Percentiles rank a stretch among this genome's conserved stretches.
These are phyloP conservation scores for Pocillopora grandis DNA, from an alignment of 92 coral and sea anemone species.

Conservation along the genomic window DNA sequence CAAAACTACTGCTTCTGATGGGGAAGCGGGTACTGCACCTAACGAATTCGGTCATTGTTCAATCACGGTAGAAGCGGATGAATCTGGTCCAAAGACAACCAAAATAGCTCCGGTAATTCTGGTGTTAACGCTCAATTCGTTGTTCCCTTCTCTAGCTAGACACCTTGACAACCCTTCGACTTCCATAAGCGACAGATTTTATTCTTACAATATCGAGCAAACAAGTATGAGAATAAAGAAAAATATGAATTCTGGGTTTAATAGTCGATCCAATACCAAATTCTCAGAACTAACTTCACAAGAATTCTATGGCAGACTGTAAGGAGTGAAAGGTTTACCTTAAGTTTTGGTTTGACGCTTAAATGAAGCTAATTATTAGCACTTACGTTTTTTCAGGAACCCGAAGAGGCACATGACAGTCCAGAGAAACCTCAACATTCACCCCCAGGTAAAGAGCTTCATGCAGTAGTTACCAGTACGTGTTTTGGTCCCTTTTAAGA, in stretches of 20 bases:
- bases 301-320: too few relatives aligned
- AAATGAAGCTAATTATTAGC: not conserved
- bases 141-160: not conserved
- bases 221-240: too few relatives aligned
- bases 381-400: slow-evolving; percentile 1
- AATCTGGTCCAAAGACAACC: not conserved
- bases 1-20: not conserved
- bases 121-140: not conserved
- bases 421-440: not conserved
- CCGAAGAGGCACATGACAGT: not conserved
- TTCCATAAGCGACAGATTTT: too few relatives aligned
- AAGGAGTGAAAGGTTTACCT: too few relatives aligned
- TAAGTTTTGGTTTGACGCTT: not conserved
- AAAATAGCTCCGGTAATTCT: not conserved
- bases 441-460: not conserved
- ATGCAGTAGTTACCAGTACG: not conserved
- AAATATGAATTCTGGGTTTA: too few relatives aligned
- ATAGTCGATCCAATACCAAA: too few relatives aligned
- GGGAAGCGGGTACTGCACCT: not conserved
- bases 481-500: too few relatives aligned
- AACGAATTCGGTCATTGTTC: not conserved
- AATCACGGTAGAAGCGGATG: not conserved
- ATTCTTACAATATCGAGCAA: too few relatives aligned
- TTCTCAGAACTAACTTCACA: too few relatives aligned
- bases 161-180: too few relatives aligned